Conservation (phyloP, 35 echinoderm and acorn worm genomes). For the Apostichopus japonicus region DNA sequence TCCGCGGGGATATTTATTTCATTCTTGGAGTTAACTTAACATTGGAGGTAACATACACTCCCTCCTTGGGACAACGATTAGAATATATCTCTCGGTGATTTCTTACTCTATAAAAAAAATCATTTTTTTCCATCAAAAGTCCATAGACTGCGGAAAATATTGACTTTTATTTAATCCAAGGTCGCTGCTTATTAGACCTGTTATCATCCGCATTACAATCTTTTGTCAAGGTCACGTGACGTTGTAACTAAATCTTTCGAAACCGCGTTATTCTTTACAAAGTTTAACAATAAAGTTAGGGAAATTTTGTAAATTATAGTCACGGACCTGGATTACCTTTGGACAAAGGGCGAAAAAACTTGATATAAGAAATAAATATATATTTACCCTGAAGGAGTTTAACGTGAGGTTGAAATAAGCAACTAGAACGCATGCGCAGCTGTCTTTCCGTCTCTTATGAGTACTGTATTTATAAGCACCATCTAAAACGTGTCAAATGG, state of each 20-base stretch:
- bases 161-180: slow-evolving; percentile 7
- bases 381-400: neutral
- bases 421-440: neutral
- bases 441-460: too few relatives aligned
- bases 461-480: too few relatives aligned
- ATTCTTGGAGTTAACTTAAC: too few relatives aligned
- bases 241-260: neutral
- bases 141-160: neutral
- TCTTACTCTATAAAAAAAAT: neutral
- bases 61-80: too few relatives aligned
- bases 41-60: too few relatives aligned
- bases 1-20: too few relatives aligned
- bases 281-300: neutral
- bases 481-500: too few relatives aligned
- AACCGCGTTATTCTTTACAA: neutral
- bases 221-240: neutral
- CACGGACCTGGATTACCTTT: slow-evolving; percentile 11
- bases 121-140: neutral
- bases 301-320: neutral
- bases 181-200: neutral
- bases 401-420: neutral
- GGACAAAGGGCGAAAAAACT: neutral
- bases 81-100: neutral
- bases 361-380: neutral
- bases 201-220: neutral